Evolutionary conservation across 2,888 invertebrate species (phyloP), one percentile per base, ranked within the genome.

Genomic region (Athalia cordata): DNA sequence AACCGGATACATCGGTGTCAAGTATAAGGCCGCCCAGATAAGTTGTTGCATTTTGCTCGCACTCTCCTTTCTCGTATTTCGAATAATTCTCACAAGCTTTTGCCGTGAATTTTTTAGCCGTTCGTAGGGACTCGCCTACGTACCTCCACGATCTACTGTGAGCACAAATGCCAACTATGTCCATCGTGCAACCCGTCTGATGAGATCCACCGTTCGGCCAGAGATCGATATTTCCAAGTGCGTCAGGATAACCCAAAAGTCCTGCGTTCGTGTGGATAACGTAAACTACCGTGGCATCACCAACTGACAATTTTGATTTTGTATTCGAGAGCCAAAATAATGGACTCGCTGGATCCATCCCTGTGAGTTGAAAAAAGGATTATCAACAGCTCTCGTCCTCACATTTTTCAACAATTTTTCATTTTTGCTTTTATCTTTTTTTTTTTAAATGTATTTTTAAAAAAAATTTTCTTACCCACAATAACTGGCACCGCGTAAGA

Each of bases 331-430:
- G 50, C 3, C 66, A 43, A 68, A 85, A 86, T 5, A 81, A 13
- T 4, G 85, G 85, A 7, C 79, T 66, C 0, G 85, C 84, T 45
- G 85, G 84, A 79, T 85, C 84, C 66, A 85, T 74, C 49, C 83
- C 85, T 83, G 64, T 29, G 29, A 29, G 29, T 29, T 29, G 29
- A 29, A 29, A 29, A 29, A 29, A 29, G 0, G 2, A 29, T 29
- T 2, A 29, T 29, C 29, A 29, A 29, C 29, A 29, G 2, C 29
- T 29, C 29, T 29, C 29, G 29, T 29, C 29, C 2, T 1, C 29
- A 29, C 29, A 29, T 29, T 29, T 29, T 29, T 29, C 29, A 29
- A 29, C 29, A 29, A 29, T 11, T 52, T 9, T 3, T 11, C 7
- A 52, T 11, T 52, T 52, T 52, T 52, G 6, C 52, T n/a, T n/a